phyloP scores from a whole-genome alignment of 1,140 invertebrate genomes.

The Nixonia krombeini region DNA sequence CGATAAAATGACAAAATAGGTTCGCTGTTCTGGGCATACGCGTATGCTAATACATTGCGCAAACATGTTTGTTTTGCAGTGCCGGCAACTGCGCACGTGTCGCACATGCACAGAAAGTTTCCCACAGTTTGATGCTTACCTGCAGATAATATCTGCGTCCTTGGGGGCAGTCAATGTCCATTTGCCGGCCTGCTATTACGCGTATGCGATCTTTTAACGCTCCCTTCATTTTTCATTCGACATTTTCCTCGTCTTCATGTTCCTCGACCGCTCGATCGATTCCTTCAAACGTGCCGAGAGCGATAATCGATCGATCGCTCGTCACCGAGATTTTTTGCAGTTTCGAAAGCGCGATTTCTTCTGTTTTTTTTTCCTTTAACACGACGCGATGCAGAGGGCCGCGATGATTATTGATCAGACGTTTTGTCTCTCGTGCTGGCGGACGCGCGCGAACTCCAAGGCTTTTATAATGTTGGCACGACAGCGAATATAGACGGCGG shows the following conservation, averaged over 20 bases:
- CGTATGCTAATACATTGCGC: neutral
- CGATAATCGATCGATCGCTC: neutral
- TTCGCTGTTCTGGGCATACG: too few relatives aligned
- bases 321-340: too few relatives aligned
- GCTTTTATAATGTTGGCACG: slow-evolving; percentile 68
- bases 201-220: neutral
- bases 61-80: neutral
- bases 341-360: too few relatives aligned
- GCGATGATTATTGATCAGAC: slow-evolving; percentile 67
- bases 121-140: neutral
- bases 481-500: slow-evolving; percentile 65
- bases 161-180: neutral
- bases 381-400: slow-evolving; percentile 34
- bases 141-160: neutral
- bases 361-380: too few relatives aligned
- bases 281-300: neutral
- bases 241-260: neutral
- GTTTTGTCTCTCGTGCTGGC: slow-evolving; percentile 55
- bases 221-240: neutral
- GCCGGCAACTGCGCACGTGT: neutral
- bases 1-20: too few relatives aligned
- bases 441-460: slow-evolving; percentile 40
- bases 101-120: neutral
- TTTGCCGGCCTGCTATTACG: neutral
- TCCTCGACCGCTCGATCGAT: neutral